Conservation (phyloP, 2,113 vertebrate genomes). For the Lycaon pictus region DNA sequence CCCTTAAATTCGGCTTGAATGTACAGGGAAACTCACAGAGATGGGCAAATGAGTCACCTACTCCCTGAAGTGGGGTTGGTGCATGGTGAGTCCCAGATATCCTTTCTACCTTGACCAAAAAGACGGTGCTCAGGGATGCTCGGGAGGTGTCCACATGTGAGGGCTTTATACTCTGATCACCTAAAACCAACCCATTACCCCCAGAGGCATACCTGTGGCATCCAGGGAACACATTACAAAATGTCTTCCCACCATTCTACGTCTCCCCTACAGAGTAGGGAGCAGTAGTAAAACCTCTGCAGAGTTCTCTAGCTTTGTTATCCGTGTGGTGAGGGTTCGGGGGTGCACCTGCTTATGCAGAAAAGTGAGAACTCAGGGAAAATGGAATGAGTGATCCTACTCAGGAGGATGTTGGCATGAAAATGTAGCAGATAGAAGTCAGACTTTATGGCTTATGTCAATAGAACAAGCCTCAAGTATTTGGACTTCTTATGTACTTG, state of each 20-base stretch:
- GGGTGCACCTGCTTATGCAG: neutral
- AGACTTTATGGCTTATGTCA: neutral
- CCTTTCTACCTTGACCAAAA: neutral
- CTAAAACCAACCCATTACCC: neutral
- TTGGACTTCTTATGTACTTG: neutral
- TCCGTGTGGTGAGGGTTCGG: too few relatives aligned
- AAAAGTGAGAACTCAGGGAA: neutral
- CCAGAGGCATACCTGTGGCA: neutral
- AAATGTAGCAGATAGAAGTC: neutral
- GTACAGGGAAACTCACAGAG: constrained; percentile 5
- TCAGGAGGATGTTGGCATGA: neutral
- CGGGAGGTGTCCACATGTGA: neutral
- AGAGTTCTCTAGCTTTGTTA: neutral
- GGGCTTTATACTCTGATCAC: neutral
- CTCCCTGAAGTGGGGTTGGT: neutral
- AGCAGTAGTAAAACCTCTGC: neutral
- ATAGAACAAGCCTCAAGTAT: neutral
- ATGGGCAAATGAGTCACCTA: neutral
- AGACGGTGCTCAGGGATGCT: neutral
- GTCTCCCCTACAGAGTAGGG: neutral
- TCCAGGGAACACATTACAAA: neutral
- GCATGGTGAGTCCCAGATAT: neutral
- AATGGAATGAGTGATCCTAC: neutral
- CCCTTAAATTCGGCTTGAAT: neutral
- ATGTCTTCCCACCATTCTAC: neutral